These are phyloP conservation scores for Clupea harengus DNA, from an alignment of 2,113 vertebrate genomes.

Conservation along the genomic window DNA sequence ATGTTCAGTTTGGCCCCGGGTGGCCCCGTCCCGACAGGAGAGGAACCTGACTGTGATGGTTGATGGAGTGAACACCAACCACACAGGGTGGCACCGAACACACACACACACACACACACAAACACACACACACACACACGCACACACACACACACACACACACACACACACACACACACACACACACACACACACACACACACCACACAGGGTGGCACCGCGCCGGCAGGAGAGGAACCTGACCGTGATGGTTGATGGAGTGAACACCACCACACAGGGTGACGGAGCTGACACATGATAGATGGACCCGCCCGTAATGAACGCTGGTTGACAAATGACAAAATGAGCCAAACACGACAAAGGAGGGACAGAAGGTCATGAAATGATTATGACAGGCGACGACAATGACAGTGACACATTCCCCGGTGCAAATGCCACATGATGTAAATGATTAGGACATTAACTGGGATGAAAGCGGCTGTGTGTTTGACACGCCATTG, in stretches of 20 bases:
- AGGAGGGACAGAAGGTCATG: slow-evolving; percentile 43
- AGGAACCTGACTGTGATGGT: not conserved
- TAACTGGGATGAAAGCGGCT: slow-evolving; percentile 13
- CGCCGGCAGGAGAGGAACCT: not conserved
- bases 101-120: too few species aligned
- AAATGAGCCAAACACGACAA: slow-evolving; percentile 31
- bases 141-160: too few species aligned
- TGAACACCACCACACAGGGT: not conserved
- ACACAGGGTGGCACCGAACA: not conserved
- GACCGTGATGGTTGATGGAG: slow-evolving; percentile 14
- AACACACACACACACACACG: too few species aligned
- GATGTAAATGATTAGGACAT: slow-evolving; percentile 19
- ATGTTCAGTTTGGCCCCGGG: not conserved
- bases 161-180: too few species aligned
- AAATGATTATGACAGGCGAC: slow-evolving; percentile 30
- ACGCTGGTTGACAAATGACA: slow-evolving; percentile 37
- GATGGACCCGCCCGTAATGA: slow-evolving; percentile 27
- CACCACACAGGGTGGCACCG: too few species aligned
- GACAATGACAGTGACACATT: slow-evolving; percentile 37
- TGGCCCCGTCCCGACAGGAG: not conserved
- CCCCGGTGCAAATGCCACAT: not conserved
- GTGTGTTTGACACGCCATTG: not conserved
- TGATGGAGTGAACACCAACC: not conserved
- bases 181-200: too few species aligned
- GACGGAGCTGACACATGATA: slow-evolving; percentile 33